Evolutionary conservation across 2,888 invertebrate species (phyloP), one percentile per base, ranked within the genome.

Genomic region (Nudaria mundana): DNA sequence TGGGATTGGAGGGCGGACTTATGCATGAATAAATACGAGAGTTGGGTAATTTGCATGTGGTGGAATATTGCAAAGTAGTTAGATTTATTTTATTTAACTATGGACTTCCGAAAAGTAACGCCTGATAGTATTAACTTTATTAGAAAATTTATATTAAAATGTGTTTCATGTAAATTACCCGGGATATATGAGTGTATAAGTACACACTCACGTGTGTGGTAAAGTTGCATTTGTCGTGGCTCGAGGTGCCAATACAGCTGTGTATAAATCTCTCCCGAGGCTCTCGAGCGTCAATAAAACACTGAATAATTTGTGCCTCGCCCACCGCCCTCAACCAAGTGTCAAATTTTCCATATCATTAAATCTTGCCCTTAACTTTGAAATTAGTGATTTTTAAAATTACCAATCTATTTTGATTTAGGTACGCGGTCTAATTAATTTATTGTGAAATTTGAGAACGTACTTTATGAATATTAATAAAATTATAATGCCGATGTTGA

Each of bases 341-440:
- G 84, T 82, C 76, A 79, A 81, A 84, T 85, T 84, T 85, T 84
- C 76, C 77, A 78, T 71, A 57, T 75, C 81, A 82, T 85, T 82
- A 79, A 75, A 73, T 69, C 52, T 55, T 61, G 63, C 69, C 71
- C 75, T 67, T 71, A 72, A 69, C 72, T 74, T 66, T 61, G 65
- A 68, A 75, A 69, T 69, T 61, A 47, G 60, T 45, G 50, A 52
- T 60, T 67, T 59, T 60, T 71, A 67, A 65, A 65, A 67, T 57
- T 56, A 63, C 40, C 46, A 60, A 7, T 4, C 10, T 13, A 63
- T 53, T 55, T 44, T 31, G 52, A 49, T 47, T 46, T 40, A 42
- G 37, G 38, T 30, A 31, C 57, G 63, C 50, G 63, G 56, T 62
- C 52, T 55, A 53, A 57, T 52, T 31, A 46, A 44, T 42, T 44